Percentiles rank a stretch among this genome's conserved stretches.
Conservation (phyloP, 2,888 invertebrate species). For the Cetonia aurata region DNA sequence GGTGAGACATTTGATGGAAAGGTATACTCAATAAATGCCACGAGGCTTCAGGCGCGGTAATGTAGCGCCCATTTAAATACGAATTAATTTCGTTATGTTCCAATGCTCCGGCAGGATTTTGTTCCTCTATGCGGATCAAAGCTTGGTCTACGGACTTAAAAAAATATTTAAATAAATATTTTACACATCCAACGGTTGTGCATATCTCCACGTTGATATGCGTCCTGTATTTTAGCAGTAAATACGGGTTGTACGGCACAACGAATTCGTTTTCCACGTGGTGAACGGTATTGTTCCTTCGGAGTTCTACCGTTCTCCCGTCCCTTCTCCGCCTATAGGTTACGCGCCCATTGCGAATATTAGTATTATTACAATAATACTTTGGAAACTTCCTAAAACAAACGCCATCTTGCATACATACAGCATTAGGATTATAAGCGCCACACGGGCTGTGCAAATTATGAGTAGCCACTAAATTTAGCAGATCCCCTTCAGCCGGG, state of each 20-base stretch:
- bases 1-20: background rate
- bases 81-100: no score
- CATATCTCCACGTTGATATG: no score
- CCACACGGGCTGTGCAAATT: no score
- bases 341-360: no score
- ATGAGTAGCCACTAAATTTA: constrained; percentile 44
- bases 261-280: constrained; percentile 56
- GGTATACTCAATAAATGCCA: constrained; percentile 13
- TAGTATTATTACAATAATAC: constrained; percentile 47
- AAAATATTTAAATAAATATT: constrained; percentile 55
- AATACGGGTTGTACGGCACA: no score
- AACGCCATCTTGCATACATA: constrained; percentile 51
- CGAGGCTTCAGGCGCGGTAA: constrained; percentile 8
- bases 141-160: constrained; percentile 21
- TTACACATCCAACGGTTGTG: constrained; percentile 53
- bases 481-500: background rate
- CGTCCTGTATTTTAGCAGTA: constrained; percentile 52
- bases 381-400: constrained; percentile 57
- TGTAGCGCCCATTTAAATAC: no score
- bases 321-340: constrained; percentile 50
- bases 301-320: constrained; percentile 7
- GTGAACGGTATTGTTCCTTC: constrained; percentile 33
- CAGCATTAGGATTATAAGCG: constrained; percentile 40
- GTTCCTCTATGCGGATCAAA: no score
- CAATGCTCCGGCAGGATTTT: background rate